Evolutionary conservation across 2,888 invertebrate species (phyloP).

Genomic region (Serrognathus titanus): DNA sequence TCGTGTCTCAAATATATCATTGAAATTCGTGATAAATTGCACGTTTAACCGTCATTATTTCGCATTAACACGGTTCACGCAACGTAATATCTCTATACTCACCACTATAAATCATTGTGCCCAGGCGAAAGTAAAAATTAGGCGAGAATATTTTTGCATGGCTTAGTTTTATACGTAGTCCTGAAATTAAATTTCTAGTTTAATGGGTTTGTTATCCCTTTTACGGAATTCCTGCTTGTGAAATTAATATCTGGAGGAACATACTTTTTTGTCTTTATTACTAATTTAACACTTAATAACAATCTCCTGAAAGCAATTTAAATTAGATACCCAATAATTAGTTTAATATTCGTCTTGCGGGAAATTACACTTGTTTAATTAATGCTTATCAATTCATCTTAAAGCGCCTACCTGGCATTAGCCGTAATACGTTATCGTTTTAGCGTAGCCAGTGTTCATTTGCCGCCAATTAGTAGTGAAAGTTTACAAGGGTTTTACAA

Average conservation of each 20-base stretch:
- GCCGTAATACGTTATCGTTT: conserved; percentile 29
- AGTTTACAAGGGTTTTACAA: conserved; percentile 7
- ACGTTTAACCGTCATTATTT: neutral
- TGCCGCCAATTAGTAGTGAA: conserved; percentile 26
- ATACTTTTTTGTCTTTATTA: no score
- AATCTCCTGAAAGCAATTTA: no score
- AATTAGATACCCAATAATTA: no score
- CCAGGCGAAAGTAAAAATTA: neutral
- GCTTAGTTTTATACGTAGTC: no score
- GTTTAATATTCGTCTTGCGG: no score
- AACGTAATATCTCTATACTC: neutral
- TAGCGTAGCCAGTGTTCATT: conserved; percentile 21
- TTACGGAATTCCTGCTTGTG: no score
- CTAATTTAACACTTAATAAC: no score
- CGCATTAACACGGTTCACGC: neutral
- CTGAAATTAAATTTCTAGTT: no score
- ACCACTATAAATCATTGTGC: neutral
- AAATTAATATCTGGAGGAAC: no score
- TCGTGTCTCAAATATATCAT: neutral
- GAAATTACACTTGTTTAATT: no score
- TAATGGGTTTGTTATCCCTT: no score
- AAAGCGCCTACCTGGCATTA: conserved; percentile 17
- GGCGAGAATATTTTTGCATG: neutral
- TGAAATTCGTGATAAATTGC: conserved; percentile 2
- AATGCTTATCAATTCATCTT: no score